Base-by-base conservation (phyloP, 1,140 invertebrate species). In the Stratiolaelaps scimitus region DNA sequence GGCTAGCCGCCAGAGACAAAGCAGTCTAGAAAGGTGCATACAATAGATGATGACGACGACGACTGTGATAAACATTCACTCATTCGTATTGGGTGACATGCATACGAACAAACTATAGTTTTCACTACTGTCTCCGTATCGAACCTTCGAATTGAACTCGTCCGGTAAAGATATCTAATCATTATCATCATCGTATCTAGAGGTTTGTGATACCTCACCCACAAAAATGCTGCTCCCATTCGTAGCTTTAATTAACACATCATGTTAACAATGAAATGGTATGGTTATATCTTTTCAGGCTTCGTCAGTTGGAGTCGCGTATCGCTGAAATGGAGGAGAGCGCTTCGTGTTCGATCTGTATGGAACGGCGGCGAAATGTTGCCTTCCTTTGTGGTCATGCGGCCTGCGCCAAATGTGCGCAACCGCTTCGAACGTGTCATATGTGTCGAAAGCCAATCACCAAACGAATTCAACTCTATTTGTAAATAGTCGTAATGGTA, bases 401-500 rank as follows among this genome's bases (percentile, higher is more conserved):
- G 19, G 85, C 88, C 5, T 93, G 90, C 77, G 82, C 84, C 34
- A 81, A 83, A 64, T 93, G 90, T 73, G 83, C 88, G 0, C 82
- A 85, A 65, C 85, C 88, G 1, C 76, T 93, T 1, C 83, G 82
- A 72, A 86, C 82, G 7, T 93, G 90, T 78, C 90, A 92, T 77
- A 92, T 93, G 87, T 93, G 89, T 78, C 81, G 90, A 43, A 86
- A 89, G 76, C 83, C 84, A 7, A 92, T 93, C 72, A 83, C 84
- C 17, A 87, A 87, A 74, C 91, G 89, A 74, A 92, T 92, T 70
- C 88, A 87, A 76, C 79, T 92, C 30, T 80, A 77, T 68, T 75
- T 66, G 71, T 64, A 48, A 40, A 40, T 10, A 10, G 34, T 15
- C 64, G 17, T 6, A 10, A 66, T 7, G 7, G 26, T 64, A 64